A percentile compares a stretch with the other conserved stretches of the same genome.
phyloP scores from a whole-genome alignment of 2,888 invertebrate genomes.

The Polyommatus icarus region DNA sequence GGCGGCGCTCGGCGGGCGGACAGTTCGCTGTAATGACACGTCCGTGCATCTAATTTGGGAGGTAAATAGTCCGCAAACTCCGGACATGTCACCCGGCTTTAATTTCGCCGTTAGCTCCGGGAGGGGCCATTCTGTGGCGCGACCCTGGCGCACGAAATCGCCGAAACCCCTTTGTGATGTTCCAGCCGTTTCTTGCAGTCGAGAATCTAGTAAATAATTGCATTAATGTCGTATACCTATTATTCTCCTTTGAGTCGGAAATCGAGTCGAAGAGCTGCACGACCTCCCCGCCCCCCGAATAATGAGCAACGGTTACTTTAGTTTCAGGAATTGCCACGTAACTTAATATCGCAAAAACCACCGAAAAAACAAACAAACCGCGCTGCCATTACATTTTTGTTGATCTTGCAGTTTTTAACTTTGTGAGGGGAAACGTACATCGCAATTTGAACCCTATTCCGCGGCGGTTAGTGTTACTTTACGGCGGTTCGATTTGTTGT shows the following conservation, averaged over 20 bases:
- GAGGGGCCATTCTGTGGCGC: background rate
- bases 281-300: background rate
- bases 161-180: constrained; percentile 9
- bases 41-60: constrained; percentile 6
- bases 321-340: constrained; percentile 7
- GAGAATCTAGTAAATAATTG: constrained; percentile 7
- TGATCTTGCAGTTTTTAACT: constrained; percentile 27
- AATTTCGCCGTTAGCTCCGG: background rate
- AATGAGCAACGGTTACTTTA: background rate
- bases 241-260: background rate
- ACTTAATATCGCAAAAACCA: constrained; percentile 30
- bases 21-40: background rate
- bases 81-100: background rate
- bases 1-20: background rate
- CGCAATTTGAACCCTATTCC: background rate
- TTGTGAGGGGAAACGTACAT: background rate
- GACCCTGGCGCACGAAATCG: background rate
- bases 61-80: constrained; percentile 10
- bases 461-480: constrained; percentile 4
- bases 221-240: constrained; percentile 11
- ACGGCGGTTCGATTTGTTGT: background rate
- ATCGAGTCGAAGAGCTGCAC: background rate
- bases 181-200: constrained; percentile 2
- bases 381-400: constrained; percentile 33
- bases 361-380: constrained; percentile 13